These are phyloP conservation scores for Drosophila repleta DNA, from an alignment of 1,140 invertebrate species.

Conservation along the genomic window DNA sequence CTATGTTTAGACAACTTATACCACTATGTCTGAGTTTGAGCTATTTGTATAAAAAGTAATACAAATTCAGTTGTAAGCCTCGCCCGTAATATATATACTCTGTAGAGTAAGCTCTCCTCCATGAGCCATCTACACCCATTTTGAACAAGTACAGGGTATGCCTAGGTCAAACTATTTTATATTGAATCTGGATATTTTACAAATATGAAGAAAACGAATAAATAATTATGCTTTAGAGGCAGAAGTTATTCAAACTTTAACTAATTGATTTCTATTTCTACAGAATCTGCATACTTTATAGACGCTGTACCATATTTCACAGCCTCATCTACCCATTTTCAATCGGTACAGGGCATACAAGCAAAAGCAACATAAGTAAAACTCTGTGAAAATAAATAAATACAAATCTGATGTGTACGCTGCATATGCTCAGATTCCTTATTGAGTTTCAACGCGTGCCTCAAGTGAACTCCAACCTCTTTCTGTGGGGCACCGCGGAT, in stretches of 20 bases:
- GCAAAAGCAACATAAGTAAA: conserved; percentile 10
- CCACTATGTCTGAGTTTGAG: too few relatives aligned
- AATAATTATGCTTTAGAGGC: too few relatives aligned
- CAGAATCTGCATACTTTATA: not conserved
- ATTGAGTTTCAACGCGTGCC: conserved; percentile 51
- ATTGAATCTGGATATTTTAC: too few relatives aligned
- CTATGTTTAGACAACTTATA: not conserved
- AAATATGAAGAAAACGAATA: too few relatives aligned
- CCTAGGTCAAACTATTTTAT: too few relatives aligned
- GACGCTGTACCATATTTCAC: not conserved
- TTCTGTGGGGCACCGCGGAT: conserved; percentile 44
- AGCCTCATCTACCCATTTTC: not conserved
- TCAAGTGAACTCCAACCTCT: conserved; percentile 44
- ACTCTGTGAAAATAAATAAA: conserved; percentile 44
- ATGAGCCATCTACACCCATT: too few relatives aligned
- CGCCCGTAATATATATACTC: too few relatives aligned
- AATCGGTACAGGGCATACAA: conserved; percentile 1
- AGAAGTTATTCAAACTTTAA: too few relatives aligned
- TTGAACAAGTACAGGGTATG: too few relatives aligned
- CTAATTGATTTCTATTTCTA: not conserved
- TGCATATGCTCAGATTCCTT: conserved; percentile 69
- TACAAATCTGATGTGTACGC: conserved; percentile 38
- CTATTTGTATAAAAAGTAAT: too few relatives aligned
- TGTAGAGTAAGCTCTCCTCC: too few relatives aligned
- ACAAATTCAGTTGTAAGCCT: too few relatives aligned